Conservation (phyloP, 2,113 vertebrate genomes). For the Hippopotamus amphibius region DNA sequence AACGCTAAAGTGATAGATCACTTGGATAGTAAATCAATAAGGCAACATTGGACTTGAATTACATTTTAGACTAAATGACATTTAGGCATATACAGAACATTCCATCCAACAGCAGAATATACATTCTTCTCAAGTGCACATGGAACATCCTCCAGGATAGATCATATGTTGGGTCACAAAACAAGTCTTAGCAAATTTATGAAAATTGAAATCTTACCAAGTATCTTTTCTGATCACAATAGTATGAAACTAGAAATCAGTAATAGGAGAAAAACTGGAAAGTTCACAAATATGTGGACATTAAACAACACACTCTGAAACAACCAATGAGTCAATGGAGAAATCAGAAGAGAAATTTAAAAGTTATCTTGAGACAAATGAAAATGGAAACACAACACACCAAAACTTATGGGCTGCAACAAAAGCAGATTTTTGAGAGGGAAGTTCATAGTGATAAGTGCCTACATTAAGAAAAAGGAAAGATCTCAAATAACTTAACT, state of each 20-base stretch:
- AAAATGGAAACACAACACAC: background rate
- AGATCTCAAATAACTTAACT: background rate
- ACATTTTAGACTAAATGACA: background rate
- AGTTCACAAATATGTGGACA: background rate
- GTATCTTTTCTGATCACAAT: background rate
- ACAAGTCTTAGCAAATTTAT: background rate
- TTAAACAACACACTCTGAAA: background rate
- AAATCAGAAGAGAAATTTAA: background rate
- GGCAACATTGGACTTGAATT: background rate
- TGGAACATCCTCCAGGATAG: background rate
- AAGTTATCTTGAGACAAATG: background rate
- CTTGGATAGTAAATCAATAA: background rate
- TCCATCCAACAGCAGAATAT: background rate
- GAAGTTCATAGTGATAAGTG: background rate
- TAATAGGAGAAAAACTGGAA: background rate
- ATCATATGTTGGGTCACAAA: background rate
- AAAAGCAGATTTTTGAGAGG: background rate
- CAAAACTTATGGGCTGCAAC: background rate
- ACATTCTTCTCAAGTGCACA: background rate
- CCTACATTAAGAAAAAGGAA: background rate
- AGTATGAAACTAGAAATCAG: background rate
- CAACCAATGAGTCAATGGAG: background rate
- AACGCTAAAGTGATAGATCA: background rate
- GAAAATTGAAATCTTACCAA: background rate
- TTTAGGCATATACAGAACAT: background rate